phyloP scores from a whole-genome alignment of 2,113 vertebrate species.

The Aplodontia rufa region DNA sequence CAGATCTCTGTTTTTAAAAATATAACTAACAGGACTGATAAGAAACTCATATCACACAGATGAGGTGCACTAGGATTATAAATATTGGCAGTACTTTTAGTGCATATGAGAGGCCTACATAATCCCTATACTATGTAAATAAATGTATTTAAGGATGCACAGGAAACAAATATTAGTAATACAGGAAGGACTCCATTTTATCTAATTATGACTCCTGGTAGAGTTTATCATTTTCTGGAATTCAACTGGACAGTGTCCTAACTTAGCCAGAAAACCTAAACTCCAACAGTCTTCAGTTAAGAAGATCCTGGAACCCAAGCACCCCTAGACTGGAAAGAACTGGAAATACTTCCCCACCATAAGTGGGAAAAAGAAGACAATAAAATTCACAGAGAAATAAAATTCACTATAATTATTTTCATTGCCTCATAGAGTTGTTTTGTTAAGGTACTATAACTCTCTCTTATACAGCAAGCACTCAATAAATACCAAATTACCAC shows the following conservation, averaged over 20 bases:
- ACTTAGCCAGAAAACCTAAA: background rate
- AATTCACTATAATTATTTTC: slow-evolving; percentile 35
- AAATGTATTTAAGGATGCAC: background rate
- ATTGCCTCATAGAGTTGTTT: background rate
- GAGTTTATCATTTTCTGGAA: background rate
- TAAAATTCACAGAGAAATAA: background rate
- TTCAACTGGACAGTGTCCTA: background rate
- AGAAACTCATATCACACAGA: background rate
- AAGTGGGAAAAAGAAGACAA: slow-evolving; percentile 4
- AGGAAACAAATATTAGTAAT: slow-evolving; percentile 22
- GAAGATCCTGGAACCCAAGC: background rate
- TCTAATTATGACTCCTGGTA: background rate
- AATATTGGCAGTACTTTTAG: background rate
- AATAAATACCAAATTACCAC: slow-evolving; percentile 4
- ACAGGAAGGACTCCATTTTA: background rate
- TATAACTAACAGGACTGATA: background rate
- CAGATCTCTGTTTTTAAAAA: slow-evolving; percentile 33
- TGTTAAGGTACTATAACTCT: slow-evolving; percentile 8
- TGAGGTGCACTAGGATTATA: background rate
- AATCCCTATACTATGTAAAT: background rate
- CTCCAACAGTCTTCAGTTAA: slow-evolving; percentile 4
- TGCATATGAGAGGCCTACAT: background rate
- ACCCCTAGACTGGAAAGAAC: background rate
- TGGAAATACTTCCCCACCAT: background rate
- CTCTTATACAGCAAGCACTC: background rate